Base-by-base conservation (phyloP, 2,113 vertebrate genomes). In the Ciconia stormi region DNA sequence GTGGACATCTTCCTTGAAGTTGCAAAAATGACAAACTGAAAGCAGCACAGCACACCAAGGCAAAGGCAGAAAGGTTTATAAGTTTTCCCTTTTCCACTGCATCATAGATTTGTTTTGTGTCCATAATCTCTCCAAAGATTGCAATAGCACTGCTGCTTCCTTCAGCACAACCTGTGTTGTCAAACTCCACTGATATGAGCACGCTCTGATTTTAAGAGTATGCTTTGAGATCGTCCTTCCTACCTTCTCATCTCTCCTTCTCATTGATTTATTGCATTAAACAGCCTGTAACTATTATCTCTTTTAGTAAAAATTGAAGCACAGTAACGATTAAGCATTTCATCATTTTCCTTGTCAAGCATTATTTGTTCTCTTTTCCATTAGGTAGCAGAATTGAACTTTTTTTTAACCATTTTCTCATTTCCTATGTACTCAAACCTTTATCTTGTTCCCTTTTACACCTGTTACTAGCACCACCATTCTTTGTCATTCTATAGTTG, bases 311-410 rank as follows among this genome's bases (percentile, higher is more conserved):
- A 91, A 94, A 59, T 38, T 79, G 70, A 86, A 62, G 91, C 38
- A 49, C 18, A 74, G 67, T 79, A 85, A 18, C 36, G 19, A 74
- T 80, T 77, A 83, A 82, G 47, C 20, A 81, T 95, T 93, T 85
- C 69, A 89, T 85, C 23, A 79, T 96, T 93, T 84, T 67, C 79
- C 46, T 79, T 77, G 5, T 80, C 78, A 95, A 92, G 62, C 74
- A 58, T 50, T 90, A 89, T 95, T 97, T 97, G 89, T n/a, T 94
- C 83, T 89, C 62, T 70, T 94, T 82, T 62, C 86, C 67, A 49
- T 58, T 91, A 90, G 65, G 34, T 62, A 90, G 53, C 38, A 71
- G 66, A 70, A 89, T 34, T 67, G 32, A 38, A 42, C 53, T 91
- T 55, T 61, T 47, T 66, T 44, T 93, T 67, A 44, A 61, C 61